These are phyloP conservation scores for Nettapus auritus DNA, from an alignment of 2,113 vertebrate genomes.

Conservation along the genomic window DNA sequence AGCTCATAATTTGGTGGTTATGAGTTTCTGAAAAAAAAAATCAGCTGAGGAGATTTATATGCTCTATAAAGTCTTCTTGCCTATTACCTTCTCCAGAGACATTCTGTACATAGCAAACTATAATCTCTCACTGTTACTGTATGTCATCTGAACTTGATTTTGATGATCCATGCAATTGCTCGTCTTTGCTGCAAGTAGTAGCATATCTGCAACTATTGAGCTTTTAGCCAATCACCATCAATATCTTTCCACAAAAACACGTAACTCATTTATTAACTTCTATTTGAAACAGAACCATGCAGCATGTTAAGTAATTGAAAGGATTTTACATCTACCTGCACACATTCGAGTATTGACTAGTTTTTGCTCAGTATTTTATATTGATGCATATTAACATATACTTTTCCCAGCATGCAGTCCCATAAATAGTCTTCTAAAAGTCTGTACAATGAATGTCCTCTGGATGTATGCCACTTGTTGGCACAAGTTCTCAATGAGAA, in stretches of 20 bases:
- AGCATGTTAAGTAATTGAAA: constrained; percentile 14
- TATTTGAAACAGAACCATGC: neutral
- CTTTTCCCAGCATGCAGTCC: neutral
- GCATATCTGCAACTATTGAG: neutral
- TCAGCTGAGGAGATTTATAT: neutral
- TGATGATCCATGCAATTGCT: neutral
- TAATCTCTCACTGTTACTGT: neutral
- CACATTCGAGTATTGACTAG: neutral
- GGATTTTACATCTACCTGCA: neutral
- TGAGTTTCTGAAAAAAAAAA: neutral
- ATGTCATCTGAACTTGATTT: neutral
- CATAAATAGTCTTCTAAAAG: constrained; percentile 1
- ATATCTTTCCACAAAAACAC: neutral
- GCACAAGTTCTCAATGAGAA: neutral
- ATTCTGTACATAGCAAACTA: neutral
- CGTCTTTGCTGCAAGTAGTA: neutral
- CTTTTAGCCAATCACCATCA: neutral
- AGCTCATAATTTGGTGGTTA: neutral
- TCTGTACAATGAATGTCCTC: neutral
- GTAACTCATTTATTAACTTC: constrained; percentile 20
- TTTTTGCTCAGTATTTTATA: constrained; percentile 15
- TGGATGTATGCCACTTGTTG: neutral
- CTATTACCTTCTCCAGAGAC: neutral
- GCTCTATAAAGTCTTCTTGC: neutral
- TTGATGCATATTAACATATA: neutral